A percentile compares a stretch with the other conserved stretches of the same genome.
phyloP scores from a whole-genome alignment of 2,113 vertebrate genomes.

The Scatophagus argus region DNA sequence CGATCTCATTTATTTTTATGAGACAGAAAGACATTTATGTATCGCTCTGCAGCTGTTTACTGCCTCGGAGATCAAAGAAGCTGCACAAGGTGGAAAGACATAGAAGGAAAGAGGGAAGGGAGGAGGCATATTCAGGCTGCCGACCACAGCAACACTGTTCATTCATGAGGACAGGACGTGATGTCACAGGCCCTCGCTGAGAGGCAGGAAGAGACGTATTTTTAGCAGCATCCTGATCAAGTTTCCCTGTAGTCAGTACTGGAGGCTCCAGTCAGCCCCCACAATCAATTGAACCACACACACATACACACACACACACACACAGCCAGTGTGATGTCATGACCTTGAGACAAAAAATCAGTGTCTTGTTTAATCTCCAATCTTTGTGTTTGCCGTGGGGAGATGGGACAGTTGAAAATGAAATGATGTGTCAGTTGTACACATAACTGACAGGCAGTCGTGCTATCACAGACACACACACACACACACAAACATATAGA shows the following conservation, averaged over 20 bases:
- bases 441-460: neutral
- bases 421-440: constrained; percentile 48
- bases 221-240: constrained; percentile 72
- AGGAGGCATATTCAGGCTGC: constrained; percentile 16
- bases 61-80: constrained; percentile 24
- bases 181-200: constrained; percentile 64
- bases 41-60: constrained; percentile 28
- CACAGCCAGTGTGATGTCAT: constrained; percentile 7
- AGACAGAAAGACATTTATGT: neutral
- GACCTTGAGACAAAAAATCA: constrained; percentile 41
- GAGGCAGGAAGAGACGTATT: constrained; percentile 78
- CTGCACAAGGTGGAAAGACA: constrained; percentile 9
- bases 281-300: constrained; percentile 49
- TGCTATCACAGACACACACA: constrained; percentile 1
- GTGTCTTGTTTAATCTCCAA: constrained; percentile 23
- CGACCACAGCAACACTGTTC: constrained; percentile 42
- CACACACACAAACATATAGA: constrained; percentile 7
- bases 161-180: constrained; percentile 76
- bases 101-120: constrained; percentile 35
- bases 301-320: constrained; percentile 18
- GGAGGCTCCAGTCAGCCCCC: constrained; percentile 35
- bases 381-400: constrained; percentile 12
- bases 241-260: constrained; percentile 65
- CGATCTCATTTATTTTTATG: neutral
- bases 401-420: constrained; percentile 40